phyloP scores from a whole-genome alignment of 2,888 invertebrate genomes.

The Dicyrtoma fusca region DNA sequence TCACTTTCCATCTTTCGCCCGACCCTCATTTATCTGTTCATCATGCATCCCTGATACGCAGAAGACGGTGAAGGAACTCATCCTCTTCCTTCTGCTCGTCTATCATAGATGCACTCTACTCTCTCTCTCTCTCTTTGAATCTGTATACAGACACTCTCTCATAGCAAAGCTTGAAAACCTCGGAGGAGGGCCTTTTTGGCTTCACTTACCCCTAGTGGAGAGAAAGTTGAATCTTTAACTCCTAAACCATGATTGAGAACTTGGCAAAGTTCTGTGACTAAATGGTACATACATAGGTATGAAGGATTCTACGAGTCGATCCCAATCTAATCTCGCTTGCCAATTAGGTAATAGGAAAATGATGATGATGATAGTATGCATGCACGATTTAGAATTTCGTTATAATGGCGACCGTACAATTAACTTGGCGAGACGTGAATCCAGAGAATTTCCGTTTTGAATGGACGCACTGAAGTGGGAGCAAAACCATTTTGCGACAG shows the following conservation, averaged over 20 bases:
- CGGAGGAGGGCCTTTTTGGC: too few species aligned
- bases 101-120: too few species aligned
- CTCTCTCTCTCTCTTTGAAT: too few species aligned
- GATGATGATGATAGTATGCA: slow-evolving; percentile 16
- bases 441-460: slow-evolving; percentile 14
- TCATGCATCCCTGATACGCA: not conserved
- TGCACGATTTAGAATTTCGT: slow-evolving; percentile 5
- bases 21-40: not conserved
- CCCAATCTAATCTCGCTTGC: slow-evolving; percentile 23
- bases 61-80: not conserved
- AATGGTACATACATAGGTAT: slow-evolving; percentile 8
- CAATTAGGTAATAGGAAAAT: slow-evolving; percentile 32
- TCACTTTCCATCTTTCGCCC: not conserved
- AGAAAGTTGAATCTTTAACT: slow-evolving; percentile 10
- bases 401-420: slow-evolving; percentile 24
- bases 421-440: slow-evolving; percentile 29
- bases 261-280: slow-evolving; percentile 14
- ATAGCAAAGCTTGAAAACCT: too few species aligned
- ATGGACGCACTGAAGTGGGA: slow-evolving; percentile 19
- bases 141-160: too few species aligned
- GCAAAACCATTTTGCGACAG: slow-evolving; percentile 30
- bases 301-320: slow-evolving; percentile 13
- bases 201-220: too few species aligned
- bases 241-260: not conserved
- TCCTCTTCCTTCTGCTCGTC: not conserved